Conservation (phyloP, 2,797 vertebrate genomes). For the Arnoldichthys spilopterus region DNA sequence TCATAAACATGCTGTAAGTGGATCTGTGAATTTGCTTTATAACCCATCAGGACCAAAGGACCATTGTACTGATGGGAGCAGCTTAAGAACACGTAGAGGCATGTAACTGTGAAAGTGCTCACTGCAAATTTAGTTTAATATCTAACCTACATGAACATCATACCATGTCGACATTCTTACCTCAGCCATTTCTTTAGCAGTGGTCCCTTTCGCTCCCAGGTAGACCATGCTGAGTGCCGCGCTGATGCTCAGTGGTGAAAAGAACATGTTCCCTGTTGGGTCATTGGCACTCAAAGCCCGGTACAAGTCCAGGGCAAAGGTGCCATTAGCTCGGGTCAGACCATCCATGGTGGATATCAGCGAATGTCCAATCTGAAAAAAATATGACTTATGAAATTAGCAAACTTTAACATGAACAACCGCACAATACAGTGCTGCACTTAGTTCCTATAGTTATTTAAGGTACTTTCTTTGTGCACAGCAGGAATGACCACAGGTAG, state of each 20-base stretch:
- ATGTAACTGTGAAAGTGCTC: not conserved
- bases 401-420: not conserved
- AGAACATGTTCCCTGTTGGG: constrained; percentile 80
- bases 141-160: not conserved
- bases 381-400: not conserved
- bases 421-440: too few relatives aligned
- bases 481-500: too few relatives aligned
- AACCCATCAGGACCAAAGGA: too few relatives aligned
- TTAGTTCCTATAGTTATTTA: too few relatives aligned
- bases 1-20: constrained; percentile 9
- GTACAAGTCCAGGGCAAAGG: constrained; percentile 86
- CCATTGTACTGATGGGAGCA: too few relatives aligned
- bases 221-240: constrained; percentile 88
- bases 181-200: constrained; percentile 83
- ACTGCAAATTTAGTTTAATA: not conserved
- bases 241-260: constrained; percentile 88
- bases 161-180: constrained; percentile 66
- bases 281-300: constrained; percentile 69
- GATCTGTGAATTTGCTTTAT: not conserved
- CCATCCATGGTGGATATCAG: constrained; percentile 77
- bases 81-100: too few relatives aligned
- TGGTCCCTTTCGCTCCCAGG: constrained; percentile 82
- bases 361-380: constrained; percentile 33
- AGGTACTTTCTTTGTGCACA: too few relatives aligned
- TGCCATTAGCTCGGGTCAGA: constrained; percentile 77